Evolutionary conservation across 2,113 vertebrate species (phyloP), one percentile per base, ranked within the genome.

Genomic region (Tachysurus vachellii): DNA sequence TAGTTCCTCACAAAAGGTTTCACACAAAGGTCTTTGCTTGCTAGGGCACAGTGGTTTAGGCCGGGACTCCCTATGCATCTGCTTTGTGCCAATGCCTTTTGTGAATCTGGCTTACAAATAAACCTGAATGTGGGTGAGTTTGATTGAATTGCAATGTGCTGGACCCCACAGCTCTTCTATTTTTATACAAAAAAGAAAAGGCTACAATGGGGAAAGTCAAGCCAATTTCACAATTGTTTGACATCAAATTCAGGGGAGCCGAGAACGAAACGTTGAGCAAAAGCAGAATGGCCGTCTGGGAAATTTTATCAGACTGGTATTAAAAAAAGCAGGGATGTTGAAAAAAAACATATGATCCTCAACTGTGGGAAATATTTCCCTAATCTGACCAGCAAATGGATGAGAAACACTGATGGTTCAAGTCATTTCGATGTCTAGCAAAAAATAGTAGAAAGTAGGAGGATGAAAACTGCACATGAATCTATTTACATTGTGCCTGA

Each of bases 401-500:
- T 66, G 59, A 83, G 28, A 66, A 83, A 87, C 64, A 62, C 28
- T 47, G 26, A 87, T 6, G 11, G 10, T 14, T 62, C 2, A 11
- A 70, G n/a, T n/a, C 47, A 82, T 75, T 82, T 62, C 36, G 53
- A 44, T 21, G 44, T 17, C 26, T 42, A 66, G 75, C 21, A 54
- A 85, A 77, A 77, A 17, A 17, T 44, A 71, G 5, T n/a, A 23
- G 62, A 86, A 61, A 77, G 73, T 4, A 42, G 50, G 31, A 19
- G 19, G 19, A 53, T n/a, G 36, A 82, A 47, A 81, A 85, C 70
- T 73, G 61, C 75, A 80, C 64, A 88, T 66, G 80, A 8, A 76
- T 71, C 91, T 93, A 92, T 93, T 94, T 93, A 92, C 89, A 94
- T 89, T 89, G 87, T 28, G 89, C 92, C 92, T 92, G 89, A 86